These are phyloP conservation scores for Fregetta grallaria DNA, from an alignment of 2,113 vertebrate genomes.

Conservation along the genomic window DNA sequence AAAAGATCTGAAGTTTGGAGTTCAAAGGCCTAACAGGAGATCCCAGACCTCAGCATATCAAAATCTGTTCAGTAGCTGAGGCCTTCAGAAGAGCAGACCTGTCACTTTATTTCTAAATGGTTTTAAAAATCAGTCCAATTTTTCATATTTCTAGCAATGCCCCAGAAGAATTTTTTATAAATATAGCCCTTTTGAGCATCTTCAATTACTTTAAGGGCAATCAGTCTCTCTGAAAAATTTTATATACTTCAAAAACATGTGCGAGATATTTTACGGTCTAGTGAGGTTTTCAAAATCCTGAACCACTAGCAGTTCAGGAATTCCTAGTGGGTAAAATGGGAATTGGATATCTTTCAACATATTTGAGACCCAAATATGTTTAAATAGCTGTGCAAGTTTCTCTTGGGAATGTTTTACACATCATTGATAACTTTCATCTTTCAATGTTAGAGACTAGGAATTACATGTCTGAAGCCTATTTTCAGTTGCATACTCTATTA, in stretches of 20 bases:
- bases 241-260: background rate
- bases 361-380: background rate
- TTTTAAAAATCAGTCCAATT: slow-evolving; percentile 33
- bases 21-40: slow-evolving; percentile 21
- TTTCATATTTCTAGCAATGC: background rate
- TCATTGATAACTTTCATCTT: background rate
- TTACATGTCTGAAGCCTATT: background rate
- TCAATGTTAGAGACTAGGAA: background rate
- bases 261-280: background rate
- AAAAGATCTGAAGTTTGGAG: background rate
- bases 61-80: background rate
- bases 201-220: background rate
- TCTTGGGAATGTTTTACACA: background rate
- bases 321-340: background rate
- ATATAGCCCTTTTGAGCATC: background rate
- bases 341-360: background rate
- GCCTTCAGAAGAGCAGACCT: slow-evolving; percentile 55
- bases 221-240: background rate
- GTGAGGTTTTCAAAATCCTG: background rate
- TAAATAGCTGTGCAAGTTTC: background rate
- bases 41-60: slow-evolving; percentile 27
- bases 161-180: background rate
- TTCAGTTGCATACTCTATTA: background rate
- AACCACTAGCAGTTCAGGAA: background rate
- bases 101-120: slow-evolving; percentile 46